Percentiles rank a stretch among this genome's conserved stretches.
Conservation (phyloP, 2,888 invertebrate species). For the Acanthococcus lagerstroemiae region DNA sequence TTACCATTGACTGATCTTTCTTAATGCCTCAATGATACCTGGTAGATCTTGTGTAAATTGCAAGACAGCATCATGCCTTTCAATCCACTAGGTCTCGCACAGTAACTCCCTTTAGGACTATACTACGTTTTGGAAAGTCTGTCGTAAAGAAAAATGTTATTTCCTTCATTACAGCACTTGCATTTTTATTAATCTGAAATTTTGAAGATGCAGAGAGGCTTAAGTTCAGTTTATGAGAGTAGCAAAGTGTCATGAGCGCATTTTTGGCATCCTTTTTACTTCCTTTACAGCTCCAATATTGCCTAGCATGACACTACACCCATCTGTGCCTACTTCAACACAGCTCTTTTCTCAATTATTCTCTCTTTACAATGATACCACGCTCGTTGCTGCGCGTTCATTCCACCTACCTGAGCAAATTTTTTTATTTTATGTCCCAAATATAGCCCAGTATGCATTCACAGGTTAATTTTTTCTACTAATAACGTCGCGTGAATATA, state of each 20-base stretch:
- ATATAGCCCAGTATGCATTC: no score
- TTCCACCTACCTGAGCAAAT: no score
- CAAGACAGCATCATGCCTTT: not conserved
- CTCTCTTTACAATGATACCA: no score
- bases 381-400: no score
- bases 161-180: not conserved
- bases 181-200: not conserved
- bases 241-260: not conserved
- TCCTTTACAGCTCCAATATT: not conserved
- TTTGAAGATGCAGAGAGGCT: not conserved
- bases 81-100: not conserved
- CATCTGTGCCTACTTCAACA: not conserved
- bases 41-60: not conserved
- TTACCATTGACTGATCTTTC: not conserved
- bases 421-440: no score
- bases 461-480: no score
- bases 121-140: not conserved
- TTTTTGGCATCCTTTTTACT: not conserved
- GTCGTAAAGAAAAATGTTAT: not conserved
- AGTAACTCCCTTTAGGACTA: not conserved
- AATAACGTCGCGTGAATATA: no score
- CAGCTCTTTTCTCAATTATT: no score
- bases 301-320: not conserved
- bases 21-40: not conserved
- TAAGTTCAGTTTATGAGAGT: not conserved